These are phyloP conservation scores for Reticulitermes speratus DNA, from an alignment of 1,140 invertebrate species.

Conservation along the genomic window DNA sequence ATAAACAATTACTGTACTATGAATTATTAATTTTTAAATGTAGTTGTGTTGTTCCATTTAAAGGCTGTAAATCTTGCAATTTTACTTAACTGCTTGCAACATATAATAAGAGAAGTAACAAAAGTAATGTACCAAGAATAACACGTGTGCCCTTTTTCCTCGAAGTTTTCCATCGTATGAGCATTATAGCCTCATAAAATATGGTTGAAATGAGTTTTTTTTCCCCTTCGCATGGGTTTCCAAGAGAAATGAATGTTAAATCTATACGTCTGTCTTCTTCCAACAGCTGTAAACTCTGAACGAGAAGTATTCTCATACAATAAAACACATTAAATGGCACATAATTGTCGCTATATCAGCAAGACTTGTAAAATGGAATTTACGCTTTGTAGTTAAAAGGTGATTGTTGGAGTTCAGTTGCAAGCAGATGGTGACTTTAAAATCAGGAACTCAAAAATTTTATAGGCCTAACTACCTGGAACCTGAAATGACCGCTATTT, in stretches of 20 bases:
- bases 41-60: too few species aligned
- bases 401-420: not conserved
- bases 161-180: not conserved
- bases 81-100: too few species aligned
- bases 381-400: not conserved
- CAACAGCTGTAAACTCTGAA: not conserved
- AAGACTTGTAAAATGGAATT: not conserved
- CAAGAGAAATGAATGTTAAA: not conserved
- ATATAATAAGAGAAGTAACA: not conserved
- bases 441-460: not conserved
- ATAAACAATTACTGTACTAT: too few species aligned
- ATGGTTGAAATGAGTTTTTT: not conserved
- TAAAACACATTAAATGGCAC: not conserved
- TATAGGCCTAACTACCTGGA: not conserved
- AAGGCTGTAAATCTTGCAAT: too few species aligned
- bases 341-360: not conserved
- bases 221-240: not conserved
- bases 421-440: not conserved
- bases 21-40: too few species aligned
- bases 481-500: not conserved
- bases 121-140: not conserved
- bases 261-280: not conserved
- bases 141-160: not conserved
- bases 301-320: slow-evolving; percentile 6
- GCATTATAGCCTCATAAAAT: not conserved